Conservation (phyloP, 2,797 vertebrate species). For the Microtus agrestis region DNA sequence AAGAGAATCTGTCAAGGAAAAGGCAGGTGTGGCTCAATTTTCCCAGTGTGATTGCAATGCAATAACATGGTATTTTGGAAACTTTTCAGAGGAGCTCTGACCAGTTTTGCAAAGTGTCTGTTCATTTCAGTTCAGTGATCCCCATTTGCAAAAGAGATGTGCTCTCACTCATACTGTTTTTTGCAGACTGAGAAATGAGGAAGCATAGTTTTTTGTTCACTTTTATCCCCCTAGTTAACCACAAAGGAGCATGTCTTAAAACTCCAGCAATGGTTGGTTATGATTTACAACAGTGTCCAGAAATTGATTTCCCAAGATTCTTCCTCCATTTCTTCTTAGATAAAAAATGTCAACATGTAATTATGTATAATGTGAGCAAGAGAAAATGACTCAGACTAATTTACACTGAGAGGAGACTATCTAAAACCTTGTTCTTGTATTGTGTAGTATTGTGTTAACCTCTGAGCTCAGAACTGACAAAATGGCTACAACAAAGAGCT, state of each 20-base stretch:
- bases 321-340: slow-evolving; percentile 27
- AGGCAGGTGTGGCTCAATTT: slow-evolving; percentile 25
- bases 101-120: neutral
- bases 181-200: neutral
- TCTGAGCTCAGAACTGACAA: slow-evolving; percentile 9
- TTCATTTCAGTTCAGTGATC: neutral
- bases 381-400: neutral
- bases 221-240: neutral
- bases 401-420: neutral
- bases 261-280: neutral
- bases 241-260: neutral
- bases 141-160: neutral
- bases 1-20: slow-evolving; percentile 42
- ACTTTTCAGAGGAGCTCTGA: slow-evolving; percentile 6
- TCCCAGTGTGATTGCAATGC: slow-evolving; percentile 29
- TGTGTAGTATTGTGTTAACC: slow-evolving; percentile 3
- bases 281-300: slow-evolving; percentile 18
- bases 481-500: neutral
- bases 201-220: neutral
- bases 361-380: neutral
- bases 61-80: slow-evolving; percentile 17
- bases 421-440: neutral
- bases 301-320: neutral
- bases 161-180: neutral
- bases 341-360: neutral